phyloP scores from a whole-genome alignment of 2,113 vertebrate species.

The Anguilla rostrata region DNA sequence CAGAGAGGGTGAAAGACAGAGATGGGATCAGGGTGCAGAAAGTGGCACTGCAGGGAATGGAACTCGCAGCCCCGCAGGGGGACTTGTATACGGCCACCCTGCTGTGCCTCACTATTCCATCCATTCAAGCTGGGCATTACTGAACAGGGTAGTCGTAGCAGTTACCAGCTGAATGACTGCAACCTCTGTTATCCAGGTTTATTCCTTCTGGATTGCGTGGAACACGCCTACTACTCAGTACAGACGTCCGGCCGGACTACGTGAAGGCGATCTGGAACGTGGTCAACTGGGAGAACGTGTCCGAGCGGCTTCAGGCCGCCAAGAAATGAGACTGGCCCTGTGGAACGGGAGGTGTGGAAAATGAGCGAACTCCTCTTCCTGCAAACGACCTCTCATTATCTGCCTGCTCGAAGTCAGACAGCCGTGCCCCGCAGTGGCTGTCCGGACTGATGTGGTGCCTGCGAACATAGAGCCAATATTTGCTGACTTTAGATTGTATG shows the following conservation, averaged over 20 bases:
- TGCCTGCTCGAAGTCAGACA: background rate
- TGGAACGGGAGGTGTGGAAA: background rate
- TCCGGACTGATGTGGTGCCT: background rate
- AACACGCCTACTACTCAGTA: conserved; percentile 98
- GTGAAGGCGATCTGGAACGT: conserved; percentile 97
- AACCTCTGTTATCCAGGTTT: conserved; percentile 69
- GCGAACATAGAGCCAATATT: background rate
- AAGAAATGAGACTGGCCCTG: conserved; percentile 72
- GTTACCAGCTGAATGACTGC: too few species aligned
- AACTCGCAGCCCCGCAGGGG: too few species aligned
- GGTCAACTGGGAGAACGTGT: conserved; percentile 92
- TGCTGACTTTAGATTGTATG: background rate
- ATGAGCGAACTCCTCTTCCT: background rate
- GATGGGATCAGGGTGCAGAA: too few species aligned
- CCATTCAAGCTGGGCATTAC: too few species aligned
- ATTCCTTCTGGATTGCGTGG: conserved; percentile 96
- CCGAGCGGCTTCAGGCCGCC: conserved; percentile 77
- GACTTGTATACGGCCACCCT: too few species aligned
- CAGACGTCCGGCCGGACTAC: conserved; percentile 95
- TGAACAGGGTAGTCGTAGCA: too few species aligned
- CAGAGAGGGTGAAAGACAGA: too few species aligned
- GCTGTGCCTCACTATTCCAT: too few species aligned
- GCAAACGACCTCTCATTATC: background rate
- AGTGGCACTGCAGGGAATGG: too few species aligned
- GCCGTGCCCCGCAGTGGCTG: background rate